Base-by-base conservation (phyloP, 2,113 vertebrate genomes). In the Ovibos moschatus region DNA sequence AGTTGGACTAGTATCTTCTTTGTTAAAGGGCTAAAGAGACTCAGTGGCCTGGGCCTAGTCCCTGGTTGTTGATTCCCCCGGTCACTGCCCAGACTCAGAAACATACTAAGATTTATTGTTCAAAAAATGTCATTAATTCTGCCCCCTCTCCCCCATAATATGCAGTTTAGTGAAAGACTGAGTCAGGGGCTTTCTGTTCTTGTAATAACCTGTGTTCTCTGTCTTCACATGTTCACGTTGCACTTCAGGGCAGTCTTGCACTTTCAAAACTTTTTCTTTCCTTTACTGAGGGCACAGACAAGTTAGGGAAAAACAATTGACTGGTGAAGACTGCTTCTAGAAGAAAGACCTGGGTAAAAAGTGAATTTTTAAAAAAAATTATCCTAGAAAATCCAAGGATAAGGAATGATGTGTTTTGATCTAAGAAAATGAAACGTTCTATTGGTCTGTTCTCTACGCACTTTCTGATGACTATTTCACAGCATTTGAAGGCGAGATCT, bases 201-300 rank as follows among this genome's bases (percentile, higher is more conserved):
- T 47, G 9, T 45, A 19, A 43, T 7, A 2, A 28, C 1, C 0
- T 76, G 17, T 86, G 88, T 93, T 86, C 45, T 97, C 30, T 64
- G 23, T 45, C 45, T 93, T 95, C 16, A 3, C 8, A 1, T 45
- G 62, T n/a, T n/a, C 62, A 9, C 1, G 15, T 64, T 85, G 14
- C 5, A 91, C 0, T 27, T 96, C 1, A 50, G 14, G 57, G 6
- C 53, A 27, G 45, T 93, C 40, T 94, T 90, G 30, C 23, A 71
- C 33, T 96, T 50, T 28, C 92, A 71, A 51, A 90, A 1, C 12
- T 82, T 97, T 96, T 25, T 6, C 17, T 93, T 94, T 91, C 47
- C 53, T 62, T 71, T 91, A 17, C 33, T 83, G 4, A 90, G 0
- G 76, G 6, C 43, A 11, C 43, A 47, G 76, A 67, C 62, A 67